Conservation (phyloP, 1,140 invertebrate genomes). For the Melanaphis sacchari region DNA sequence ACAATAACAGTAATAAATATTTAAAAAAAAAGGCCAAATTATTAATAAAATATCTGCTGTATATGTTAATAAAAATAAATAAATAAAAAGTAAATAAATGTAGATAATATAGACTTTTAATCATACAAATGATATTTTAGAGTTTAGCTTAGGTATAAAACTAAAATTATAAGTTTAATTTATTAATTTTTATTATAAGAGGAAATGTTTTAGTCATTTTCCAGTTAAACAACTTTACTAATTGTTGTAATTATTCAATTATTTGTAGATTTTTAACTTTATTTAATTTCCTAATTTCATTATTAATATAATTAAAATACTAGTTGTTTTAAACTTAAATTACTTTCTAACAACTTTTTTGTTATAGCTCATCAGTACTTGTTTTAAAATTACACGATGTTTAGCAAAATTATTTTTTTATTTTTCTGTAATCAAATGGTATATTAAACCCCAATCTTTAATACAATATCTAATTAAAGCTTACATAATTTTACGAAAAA, state of each 20-base stretch:
- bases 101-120: neutral
- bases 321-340: neutral
- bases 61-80: no score
- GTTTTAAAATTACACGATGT: neutral
- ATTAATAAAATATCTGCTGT: no score
- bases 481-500: neutral
- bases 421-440: neutral
- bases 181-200: neutral
- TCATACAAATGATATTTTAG: neutral
- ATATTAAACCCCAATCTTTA: neutral
- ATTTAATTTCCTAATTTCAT: neutral
- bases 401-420: neutral
- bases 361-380: neutral
- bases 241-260: neutral
- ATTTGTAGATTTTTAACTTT: neutral
- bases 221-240: neutral
- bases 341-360: neutral
- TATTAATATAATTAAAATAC: slow-evolving; percentile 12
- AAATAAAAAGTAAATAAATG: no score
- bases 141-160: neutral
- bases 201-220: neutral
- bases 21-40: no score
- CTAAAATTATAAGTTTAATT: neutral
- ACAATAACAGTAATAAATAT: neutral
- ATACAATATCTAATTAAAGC: neutral